Evolutionary conservation across 2,888 invertebrate species (phyloP).

Genomic region (Kryphioiulus occultus): DNA sequence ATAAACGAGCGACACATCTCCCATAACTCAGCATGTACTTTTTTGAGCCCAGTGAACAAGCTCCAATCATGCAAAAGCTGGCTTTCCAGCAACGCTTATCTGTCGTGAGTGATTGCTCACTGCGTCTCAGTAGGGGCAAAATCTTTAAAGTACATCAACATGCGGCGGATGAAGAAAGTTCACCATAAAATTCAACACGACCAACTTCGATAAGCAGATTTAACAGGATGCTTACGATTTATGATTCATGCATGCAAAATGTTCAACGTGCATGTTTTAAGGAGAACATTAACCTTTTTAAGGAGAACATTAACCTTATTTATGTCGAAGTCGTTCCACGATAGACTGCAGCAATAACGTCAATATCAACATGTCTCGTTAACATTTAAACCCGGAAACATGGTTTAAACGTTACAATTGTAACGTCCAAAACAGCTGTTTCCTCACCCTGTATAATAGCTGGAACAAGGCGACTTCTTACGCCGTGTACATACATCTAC

Average conservation of each 20-base stretch:
- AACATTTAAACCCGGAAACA: no score
- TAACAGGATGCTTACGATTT: not conserved
- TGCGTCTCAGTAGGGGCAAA: not conserved
- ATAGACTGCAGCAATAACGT: no score
- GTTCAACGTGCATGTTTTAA: no score
- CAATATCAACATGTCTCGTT: no score
- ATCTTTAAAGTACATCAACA: not conserved
- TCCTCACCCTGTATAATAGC: no score
- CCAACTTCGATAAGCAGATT: not conserved
- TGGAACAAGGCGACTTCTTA: no score
- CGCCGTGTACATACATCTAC: no score
- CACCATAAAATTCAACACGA: not conserved
- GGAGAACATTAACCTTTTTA: no score
- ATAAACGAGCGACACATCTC: not conserved
- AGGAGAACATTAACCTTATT: no score
- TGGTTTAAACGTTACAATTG: no score
- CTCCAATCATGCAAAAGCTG: not conserved
- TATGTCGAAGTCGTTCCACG: no score
- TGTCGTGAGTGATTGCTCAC: conserved; percentile 12
- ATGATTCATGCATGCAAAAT: not conserved
- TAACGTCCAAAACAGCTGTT: no score
- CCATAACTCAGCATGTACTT: not conserved
- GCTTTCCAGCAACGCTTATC: conserved; percentile 13
- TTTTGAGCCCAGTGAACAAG: not conserved
- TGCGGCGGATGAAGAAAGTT: not conserved